phyloP scores from a whole-genome alignment of 1,140 invertebrate genomes.

The Pseudomyrmex gracilis region DNA sequence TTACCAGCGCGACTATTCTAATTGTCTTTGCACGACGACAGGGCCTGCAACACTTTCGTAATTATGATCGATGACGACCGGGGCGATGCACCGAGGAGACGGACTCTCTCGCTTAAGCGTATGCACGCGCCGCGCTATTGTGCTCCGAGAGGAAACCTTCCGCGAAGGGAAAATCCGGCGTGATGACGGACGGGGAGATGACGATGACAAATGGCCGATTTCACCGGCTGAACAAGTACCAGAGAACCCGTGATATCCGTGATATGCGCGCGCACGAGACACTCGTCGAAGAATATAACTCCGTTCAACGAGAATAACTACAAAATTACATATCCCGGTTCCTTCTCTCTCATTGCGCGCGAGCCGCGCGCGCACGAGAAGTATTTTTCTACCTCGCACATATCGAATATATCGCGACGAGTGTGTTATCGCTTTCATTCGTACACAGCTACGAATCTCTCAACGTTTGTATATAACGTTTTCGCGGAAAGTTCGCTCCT shows the following conservation, averaged over 20 bases:
- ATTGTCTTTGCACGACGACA: conserved; percentile 65
- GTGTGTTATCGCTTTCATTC: neutral
- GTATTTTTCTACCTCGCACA: neutral
- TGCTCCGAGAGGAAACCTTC: conserved; percentile 44
- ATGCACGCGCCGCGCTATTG: conserved; percentile 53
- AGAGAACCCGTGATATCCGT: conserved; percentile 38
- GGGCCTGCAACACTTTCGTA: conserved; percentile 61
- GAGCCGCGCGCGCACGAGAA: neutral
- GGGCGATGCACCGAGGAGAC: conserved; percentile 5
- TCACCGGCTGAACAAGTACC: conserved; percentile 39
- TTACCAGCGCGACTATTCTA: conserved; percentile 64
- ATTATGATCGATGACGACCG: conserved; percentile 69
- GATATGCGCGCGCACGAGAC: conserved; percentile 10
- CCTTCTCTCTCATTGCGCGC: neutral
- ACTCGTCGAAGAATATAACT: conserved; percentile 34
- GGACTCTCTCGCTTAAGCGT: conserved; percentile 17
- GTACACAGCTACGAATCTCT: too few relatives aligned
- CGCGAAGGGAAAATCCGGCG: conserved; percentile 60
- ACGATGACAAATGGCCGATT: conserved; percentile 69
- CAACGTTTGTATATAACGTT: neutral
- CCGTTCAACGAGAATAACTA: conserved; percentile 30
- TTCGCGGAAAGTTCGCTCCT: neutral
- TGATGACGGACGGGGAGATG: conserved; percentile 26
- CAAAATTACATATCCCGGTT: conserved; percentile 5
- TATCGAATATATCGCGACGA: neutral